A percentile compares a stretch with the other conserved stretches of the same genome.
These are phyloP conservation scores for Limnodromus scolopaceus DNA, from an alignment of 2,797 vertebrate genomes.

Conservation along the genomic window DNA sequence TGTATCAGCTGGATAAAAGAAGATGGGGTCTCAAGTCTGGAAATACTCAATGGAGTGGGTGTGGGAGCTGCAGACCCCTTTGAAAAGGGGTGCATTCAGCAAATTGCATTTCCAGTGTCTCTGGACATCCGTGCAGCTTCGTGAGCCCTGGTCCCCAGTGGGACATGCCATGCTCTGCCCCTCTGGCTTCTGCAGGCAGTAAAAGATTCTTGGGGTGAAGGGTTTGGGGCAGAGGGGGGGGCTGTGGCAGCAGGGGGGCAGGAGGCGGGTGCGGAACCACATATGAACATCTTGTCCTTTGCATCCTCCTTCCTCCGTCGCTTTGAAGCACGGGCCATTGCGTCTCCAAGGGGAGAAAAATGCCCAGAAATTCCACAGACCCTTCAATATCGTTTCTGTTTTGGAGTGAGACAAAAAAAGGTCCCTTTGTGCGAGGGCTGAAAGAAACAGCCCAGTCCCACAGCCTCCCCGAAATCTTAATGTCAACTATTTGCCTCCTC, in stretches of 20 bases:
- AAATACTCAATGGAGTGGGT: no score
- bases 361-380: constrained; percentile 46
- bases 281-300: constrained; percentile 33
- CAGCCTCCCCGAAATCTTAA: constrained; percentile 71
- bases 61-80: not conserved
- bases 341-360: constrained; percentile 37
- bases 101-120: not conserved
- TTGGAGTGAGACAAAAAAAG: constrained; percentile 47
- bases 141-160: not conserved
- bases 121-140: fast-evolving
- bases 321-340: not conserved
- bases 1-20: not conserved
- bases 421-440: constrained; percentile 66
- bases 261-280: not conserved
- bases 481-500: constrained; percentile 78
- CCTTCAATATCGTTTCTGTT: constrained; percentile 73
- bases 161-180: not conserved
- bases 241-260: not conserved
- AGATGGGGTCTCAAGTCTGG: no score
- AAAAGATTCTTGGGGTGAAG: not conserved
- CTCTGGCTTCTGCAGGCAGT: not conserved
- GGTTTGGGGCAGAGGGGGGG: no score
- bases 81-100: not conserved
- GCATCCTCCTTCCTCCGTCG: not conserved
- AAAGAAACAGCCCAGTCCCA: constrained; percentile 68